These are phyloP conservation scores for Columba guinea DNA, from an alignment of 2,797 vertebrate genomes.

Conservation along the genomic window DNA sequence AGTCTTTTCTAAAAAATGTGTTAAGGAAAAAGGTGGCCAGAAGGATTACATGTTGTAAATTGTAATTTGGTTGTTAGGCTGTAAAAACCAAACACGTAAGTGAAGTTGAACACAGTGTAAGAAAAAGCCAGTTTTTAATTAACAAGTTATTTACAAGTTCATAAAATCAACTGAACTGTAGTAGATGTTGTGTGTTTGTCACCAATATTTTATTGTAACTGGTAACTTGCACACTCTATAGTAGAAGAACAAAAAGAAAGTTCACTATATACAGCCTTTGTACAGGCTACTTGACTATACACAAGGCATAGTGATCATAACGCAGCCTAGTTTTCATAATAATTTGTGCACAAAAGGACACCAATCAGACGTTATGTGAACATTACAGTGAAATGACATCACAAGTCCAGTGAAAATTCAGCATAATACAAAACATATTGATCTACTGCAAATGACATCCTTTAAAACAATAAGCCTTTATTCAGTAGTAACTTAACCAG, in stretches of 20 bases:
- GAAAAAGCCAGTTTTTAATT: slow-evolving; percentile 24
- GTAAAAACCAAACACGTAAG: slow-evolving; percentile 2
- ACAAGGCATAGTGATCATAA: slow-evolving; percentile 81
- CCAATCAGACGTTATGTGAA: slow-evolving; percentile 80
- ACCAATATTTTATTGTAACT: slow-evolving; percentile 90
- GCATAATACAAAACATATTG: slow-evolving; percentile 80
- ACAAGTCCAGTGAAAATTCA: slow-evolving; percentile 86
- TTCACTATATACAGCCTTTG: slow-evolving; percentile 81
- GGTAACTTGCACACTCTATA: slow-evolving; percentile 83
- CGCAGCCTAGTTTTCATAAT: slow-evolving; percentile 78
- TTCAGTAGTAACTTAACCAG: slow-evolving; percentile 81
- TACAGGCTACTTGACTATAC: slow-evolving; percentile 80
- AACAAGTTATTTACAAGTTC: slow-evolving; percentile 59
- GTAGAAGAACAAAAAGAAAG: slow-evolving; percentile 79
- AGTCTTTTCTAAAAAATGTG: slow-evolving; percentile 2
- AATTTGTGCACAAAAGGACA: slow-evolving; percentile 83
- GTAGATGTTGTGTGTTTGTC: slow-evolving; percentile 72
- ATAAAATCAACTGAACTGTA: slow-evolving; percentile 63
- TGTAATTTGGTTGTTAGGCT: slow-evolving; percentile 38
- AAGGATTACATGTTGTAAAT: slow-evolving; percentile 32
- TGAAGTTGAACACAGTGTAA: slow-evolving; percentile 56
- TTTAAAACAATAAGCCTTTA: slow-evolving; percentile 69
- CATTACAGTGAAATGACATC: slow-evolving; percentile 89
- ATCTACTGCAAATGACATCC: slow-evolving; percentile 80
- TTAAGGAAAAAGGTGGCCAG: slow-evolving; percentile 45